phyloP scores from a whole-genome alignment of 30 jellyfish, hydroid and myxozoan species.

The Cassiopea andromeda region DNA sequence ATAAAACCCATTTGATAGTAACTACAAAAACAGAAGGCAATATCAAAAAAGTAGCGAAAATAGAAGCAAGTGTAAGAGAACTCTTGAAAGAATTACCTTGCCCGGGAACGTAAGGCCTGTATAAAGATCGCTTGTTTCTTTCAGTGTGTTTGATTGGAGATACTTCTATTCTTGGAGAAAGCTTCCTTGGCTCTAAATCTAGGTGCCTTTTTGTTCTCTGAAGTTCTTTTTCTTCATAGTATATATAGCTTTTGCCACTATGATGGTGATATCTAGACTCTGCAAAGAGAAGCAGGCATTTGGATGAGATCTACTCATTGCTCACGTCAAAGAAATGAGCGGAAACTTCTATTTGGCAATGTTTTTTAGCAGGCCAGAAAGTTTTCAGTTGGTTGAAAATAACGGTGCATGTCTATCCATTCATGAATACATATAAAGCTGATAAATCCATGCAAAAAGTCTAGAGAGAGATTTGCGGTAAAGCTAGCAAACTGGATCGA shows the following conservation, averaged over 20 bases:
- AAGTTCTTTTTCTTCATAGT: slow-evolving; percentile 51
- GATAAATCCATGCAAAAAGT: no score
- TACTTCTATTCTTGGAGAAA: slow-evolving; percentile 16
- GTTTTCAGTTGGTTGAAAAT: no score
- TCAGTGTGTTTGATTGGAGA: slow-evolving; percentile 37
- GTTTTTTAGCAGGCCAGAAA: no score
- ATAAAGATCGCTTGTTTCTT: slow-evolving; percentile 47
- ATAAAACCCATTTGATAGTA: no score
- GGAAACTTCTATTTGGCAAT: no score
- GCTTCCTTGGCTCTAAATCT: slow-evolving; percentile 22
- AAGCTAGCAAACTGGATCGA: no score
- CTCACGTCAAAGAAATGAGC: no score
- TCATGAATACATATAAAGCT: no score
- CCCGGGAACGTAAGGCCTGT: slow-evolving; percentile 65
- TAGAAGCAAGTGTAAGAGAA: neutral
- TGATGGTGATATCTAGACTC: slow-evolving; percentile 40
- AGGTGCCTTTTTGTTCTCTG: slow-evolving; percentile 51
- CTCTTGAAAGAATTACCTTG: slow-evolving; percentile 30
- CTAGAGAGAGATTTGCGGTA: no score
- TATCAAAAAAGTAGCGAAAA: neutral
- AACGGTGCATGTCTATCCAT: no score
- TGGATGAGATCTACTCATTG: neutral
- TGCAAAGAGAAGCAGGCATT: neutral
- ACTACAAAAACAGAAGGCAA: neutral
- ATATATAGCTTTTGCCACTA: slow-evolving; percentile 6